phyloP scores from a whole-genome alignment of 2,797 vertebrate species.

The Hafferia zeledoni region DNA sequence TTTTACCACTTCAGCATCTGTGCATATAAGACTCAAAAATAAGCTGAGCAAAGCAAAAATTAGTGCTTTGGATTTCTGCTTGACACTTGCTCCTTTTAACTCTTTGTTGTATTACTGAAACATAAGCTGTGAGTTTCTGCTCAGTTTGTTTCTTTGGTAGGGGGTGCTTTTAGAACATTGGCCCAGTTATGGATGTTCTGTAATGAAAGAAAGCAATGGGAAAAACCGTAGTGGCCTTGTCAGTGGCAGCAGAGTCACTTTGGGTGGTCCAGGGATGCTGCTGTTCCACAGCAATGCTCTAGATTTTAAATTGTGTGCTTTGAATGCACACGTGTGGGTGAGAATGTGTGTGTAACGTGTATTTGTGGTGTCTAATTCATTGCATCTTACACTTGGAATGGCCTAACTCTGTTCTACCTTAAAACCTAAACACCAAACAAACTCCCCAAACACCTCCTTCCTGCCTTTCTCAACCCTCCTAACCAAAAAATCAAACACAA shows the following conservation, averaged over 20 bases:
- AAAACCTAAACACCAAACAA: background rate
- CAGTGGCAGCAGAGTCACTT: background rate
- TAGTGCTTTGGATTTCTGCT: background rate
- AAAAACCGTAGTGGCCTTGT: background rate
- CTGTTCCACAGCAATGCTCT: background rate
- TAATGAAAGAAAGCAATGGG: background rate
- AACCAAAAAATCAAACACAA: background rate
- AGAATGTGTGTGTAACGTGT: background rate
- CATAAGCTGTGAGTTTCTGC: background rate
- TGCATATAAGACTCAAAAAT: background rate
- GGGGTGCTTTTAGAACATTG: background rate
- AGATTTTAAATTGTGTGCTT: background rate
- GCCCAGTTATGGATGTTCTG: background rate
- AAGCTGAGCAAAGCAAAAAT: background rate
- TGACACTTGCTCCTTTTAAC: background rate
- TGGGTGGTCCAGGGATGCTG: background rate
- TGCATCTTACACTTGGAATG: background rate
- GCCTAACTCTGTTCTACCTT: background rate
- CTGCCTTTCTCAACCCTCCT: accelerated
- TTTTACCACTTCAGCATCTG: background rate
- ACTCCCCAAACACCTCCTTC: background rate
- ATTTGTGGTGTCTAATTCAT: slow-evolving; percentile 28
- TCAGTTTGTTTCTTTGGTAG: background rate
- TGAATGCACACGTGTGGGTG: slow-evolving; percentile 21
- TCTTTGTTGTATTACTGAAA: background rate